Evolutionary conservation across 2,888 invertebrate genomes (phyloP), one percentile per base, ranked within the genome.

Genomic region (Drosophila gaucha): DNA sequence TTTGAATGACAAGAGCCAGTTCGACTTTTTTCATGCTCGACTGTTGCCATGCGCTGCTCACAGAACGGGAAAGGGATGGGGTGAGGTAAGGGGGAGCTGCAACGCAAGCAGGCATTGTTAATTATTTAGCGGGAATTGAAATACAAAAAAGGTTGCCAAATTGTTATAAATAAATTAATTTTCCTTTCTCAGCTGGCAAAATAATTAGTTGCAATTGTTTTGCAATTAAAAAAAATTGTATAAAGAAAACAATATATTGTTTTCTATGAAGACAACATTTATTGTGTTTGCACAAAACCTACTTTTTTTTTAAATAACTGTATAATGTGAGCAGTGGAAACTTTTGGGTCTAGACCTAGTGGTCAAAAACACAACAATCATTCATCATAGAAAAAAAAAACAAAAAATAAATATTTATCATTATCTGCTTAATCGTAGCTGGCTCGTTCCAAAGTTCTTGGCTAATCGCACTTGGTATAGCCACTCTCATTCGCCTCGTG

Each of bases 61-160:
- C 18, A 20, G 16, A 6, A 26, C 0, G 16, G 1, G 10, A n/a
- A 9, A 33, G 6, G 10, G 1, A 24, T 2, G 0, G 10, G 6
- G 6, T 2, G 33, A 12, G 6, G 44, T 1, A 28, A 4, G 10
- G 9, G n/a, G 1, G n/a, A 16, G 43, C 6, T 10, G 28, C 10
- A 18, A 8, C 28, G 20, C 20, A 6, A 28, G 47, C 43, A 50
- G 36, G 38, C 50, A 31, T 51, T 50, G 50, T 64, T 47, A 46
- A 65, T 66, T 67, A 49, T 64, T 43, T 64, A 31, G 30, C 33
- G 28, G 24, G 31, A 14, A 54, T 65, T 58, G 50, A 55, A 38
- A 49, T 16, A 38, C 18, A 26, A 44, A 56, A 35, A 30, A 30
- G 24, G 12, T 36, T 50, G 46, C 33, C 62, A 44, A 62, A 60